Evolutionary conservation across 2,113 vertebrate species (phyloP).

Genomic region (Mustelus asterias): DNA sequence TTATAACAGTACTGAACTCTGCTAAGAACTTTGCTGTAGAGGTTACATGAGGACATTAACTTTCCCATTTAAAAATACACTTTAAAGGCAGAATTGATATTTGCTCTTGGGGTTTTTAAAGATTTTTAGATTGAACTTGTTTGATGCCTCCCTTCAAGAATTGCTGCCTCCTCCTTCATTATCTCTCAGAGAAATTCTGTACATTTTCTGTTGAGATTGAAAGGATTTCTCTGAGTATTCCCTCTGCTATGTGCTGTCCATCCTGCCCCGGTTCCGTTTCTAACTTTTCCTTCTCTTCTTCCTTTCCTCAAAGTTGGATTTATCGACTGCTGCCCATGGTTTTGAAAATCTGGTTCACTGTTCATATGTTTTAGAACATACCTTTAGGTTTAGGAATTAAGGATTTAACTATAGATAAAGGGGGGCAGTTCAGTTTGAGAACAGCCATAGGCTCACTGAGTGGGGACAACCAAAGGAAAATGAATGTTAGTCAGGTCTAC

Average conservation of each 20-base stretch:
- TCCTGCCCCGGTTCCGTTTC: not conserved
- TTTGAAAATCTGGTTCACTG: not conserved
- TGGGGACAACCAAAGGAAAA: not conserved
- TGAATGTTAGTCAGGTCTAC: too few species aligned
- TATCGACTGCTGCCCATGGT: not conserved
- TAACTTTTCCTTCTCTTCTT: not conserved
- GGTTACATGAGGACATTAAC: not conserved
- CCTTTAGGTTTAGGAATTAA: too few species aligned
- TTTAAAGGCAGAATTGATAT: not conserved
- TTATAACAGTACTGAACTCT: not conserved
- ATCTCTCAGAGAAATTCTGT: not conserved
- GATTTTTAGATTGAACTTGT: not conserved
- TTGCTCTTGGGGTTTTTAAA: not conserved
- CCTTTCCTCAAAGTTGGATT: not conserved
- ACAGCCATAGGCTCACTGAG: not conserved
- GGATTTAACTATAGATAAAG: too few species aligned
- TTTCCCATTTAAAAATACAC: not conserved
- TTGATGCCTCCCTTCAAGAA: not conserved
- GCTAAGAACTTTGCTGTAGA: not conserved
- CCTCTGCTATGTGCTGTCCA: not conserved
- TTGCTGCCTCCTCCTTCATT: not conserved
- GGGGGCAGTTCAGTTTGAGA: too few species aligned
- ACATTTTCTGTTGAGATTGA: not conserved
- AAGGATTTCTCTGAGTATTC: not conserved
- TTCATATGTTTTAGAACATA: not conserved